Evolutionary conservation across 2,113 vertebrate species (phyloP).

Genomic region (Oophaga pumilio): DNA sequence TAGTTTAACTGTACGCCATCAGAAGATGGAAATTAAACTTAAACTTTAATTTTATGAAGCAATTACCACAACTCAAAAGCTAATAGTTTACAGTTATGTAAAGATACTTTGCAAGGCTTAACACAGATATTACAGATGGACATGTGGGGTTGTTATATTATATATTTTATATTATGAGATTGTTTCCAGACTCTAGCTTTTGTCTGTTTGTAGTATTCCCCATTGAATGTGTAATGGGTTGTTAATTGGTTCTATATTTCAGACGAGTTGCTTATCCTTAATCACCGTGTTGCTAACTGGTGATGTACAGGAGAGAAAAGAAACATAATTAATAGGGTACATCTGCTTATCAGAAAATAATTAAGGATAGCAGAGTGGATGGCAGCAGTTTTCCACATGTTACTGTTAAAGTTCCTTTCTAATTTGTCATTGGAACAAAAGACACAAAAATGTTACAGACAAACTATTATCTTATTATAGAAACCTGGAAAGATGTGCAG

Average conservation of each 20-base stretch:
- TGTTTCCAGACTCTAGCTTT: conserved; percentile 19
- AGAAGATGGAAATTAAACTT: too few relatives aligned
- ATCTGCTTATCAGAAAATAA: conserved; percentile 69
- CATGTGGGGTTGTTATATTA: background rate
- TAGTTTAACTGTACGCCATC: too few relatives aligned
- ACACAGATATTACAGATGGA: background rate
- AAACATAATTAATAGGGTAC: conserved; percentile 55
- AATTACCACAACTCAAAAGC: too few relatives aligned
- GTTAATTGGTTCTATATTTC: conserved; percentile 60
- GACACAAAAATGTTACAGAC: background rate
- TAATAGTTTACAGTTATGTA: too few relatives aligned
- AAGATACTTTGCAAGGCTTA: background rate
- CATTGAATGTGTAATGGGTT: conserved; percentile 28
- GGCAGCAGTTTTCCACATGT: conserved; percentile 61
- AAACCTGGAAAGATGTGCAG: background rate
- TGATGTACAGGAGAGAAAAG: conserved; percentile 64
- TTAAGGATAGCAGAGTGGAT: conserved; percentile 61
- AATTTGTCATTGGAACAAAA: conserved; percentile 16
- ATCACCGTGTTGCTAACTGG: conserved; percentile 65
- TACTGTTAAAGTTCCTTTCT: conserved; percentile 38
- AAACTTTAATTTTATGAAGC: too few relatives aligned
- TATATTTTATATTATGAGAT: background rate
- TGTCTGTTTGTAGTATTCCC: conserved; percentile 28
- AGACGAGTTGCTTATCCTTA: conserved; percentile 60
- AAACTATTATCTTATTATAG: background rate